Conservation (phyloP, 2,888 invertebrate genomes). For the Stenodema calcarata region DNA sequence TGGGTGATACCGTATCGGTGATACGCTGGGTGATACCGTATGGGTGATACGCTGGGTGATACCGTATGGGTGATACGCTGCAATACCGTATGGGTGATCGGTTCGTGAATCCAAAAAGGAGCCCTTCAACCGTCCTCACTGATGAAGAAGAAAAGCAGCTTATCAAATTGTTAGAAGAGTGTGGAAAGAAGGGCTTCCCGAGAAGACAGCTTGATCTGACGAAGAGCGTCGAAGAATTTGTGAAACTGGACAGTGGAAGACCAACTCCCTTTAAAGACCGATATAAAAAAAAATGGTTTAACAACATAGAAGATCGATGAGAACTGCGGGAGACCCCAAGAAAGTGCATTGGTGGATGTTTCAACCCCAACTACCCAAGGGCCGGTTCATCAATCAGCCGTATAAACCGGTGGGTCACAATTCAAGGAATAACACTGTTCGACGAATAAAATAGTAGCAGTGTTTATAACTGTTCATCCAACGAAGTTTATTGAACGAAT, state of each 20-base stretch:
- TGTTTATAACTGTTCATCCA: too few species aligned
- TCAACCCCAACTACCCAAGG: too few species aligned
- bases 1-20: background rate
- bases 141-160: constrained; percentile 58
- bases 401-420: too few species aligned
- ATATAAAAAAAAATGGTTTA: too few species aligned
- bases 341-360: too few species aligned
- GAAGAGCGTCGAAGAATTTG: constrained; percentile 51
- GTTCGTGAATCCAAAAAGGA: background rate
- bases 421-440: too few species aligned
- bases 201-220: constrained; percentile 56
- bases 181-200: constrained; percentile 59
- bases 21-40: background rate
- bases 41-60: background rate
- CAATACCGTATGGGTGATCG: background rate
- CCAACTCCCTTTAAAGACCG: constrained; percentile 58
- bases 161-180: constrained; percentile 58
- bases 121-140: constrained; percentile 44
- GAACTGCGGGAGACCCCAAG: too few species aligned
- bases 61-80: background rate
- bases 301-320: too few species aligned
- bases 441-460: too few species aligned
- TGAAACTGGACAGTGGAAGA: constrained; percentile 52
- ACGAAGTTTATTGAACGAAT: too few species aligned
- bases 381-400: too few species aligned